phyloP scores from a whole-genome alignment of 2,797 vertebrate genomes.

The Muraenolepis orangiensis region DNA sequence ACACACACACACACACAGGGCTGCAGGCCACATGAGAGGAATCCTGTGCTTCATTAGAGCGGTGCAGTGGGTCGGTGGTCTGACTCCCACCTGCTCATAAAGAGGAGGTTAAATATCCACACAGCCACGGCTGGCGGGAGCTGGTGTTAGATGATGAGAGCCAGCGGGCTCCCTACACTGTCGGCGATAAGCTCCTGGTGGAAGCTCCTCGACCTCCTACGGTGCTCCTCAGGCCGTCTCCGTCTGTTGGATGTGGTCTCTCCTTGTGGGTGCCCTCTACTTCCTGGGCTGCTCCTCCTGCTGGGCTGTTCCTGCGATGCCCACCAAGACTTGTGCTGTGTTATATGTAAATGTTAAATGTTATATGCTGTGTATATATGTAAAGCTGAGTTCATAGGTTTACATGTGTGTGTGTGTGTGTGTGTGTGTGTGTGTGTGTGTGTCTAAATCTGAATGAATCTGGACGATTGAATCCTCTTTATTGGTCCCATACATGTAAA shows the following conservation, averaged over 20 bases:
- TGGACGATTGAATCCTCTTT: no score
- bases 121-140: constrained; percentile 10
- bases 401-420: neutral
- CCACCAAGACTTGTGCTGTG: neutral
- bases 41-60: neutral
- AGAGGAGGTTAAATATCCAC: constrained; percentile 34
- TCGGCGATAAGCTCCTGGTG: neutral
- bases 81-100: constrained; percentile 46
- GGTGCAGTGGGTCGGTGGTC: neutral
- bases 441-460: no score
- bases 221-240: no score
- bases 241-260: neutral
- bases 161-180: neutral
- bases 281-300: neutral
- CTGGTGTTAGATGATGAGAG: neutral
- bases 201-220: neutral
- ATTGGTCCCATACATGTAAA: no score
- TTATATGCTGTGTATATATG: no score
- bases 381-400: neutral
- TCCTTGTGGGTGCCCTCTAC: no score
- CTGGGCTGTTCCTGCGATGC: neutral
- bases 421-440: neutral
- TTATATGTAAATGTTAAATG: no score
- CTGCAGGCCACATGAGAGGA: neutral
- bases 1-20: neutral